Conservation (phyloP, 2,888 invertebrate species). For the Mellilla xanthometata region DNA sequence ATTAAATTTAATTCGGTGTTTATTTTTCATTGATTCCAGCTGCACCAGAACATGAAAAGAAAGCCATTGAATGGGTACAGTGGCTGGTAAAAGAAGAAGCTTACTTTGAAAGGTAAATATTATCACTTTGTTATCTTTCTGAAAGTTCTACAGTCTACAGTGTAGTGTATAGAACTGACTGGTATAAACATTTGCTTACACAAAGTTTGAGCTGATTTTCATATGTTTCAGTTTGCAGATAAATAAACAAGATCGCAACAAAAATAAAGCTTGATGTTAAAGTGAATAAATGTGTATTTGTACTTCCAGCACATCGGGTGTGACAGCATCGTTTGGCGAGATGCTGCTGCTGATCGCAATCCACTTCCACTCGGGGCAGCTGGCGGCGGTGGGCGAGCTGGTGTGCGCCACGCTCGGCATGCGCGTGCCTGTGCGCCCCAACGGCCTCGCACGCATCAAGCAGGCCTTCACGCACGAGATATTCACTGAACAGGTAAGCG, state of each 20-base stretch:
- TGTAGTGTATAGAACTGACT: no score
- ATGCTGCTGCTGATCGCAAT: slow-evolving; percentile 98
- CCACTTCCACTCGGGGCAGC: slow-evolving; percentile 97
- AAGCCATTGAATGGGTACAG: slow-evolving; percentile 95
- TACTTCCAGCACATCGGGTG: slow-evolving; percentile 87
- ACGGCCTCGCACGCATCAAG: slow-evolving; percentile 93
- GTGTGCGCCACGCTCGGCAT: slow-evolving; percentile 97
- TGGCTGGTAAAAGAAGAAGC: slow-evolving; percentile 96
- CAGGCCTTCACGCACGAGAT: slow-evolving; percentile 98
- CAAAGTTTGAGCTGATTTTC: no score
- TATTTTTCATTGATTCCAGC: slow-evolving; percentile 71
- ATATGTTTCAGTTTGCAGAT: no score
- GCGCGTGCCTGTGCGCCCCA: slow-evolving; percentile 94
- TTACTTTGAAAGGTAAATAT: slow-evolving; percentile 91
- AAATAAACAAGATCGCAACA: no score
- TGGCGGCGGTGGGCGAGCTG: slow-evolving; percentile 95
- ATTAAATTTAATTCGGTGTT: not conserved
- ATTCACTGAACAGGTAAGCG: slow-evolving; percentile 96
- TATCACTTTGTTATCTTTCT: no score
- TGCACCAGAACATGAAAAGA: slow-evolving; percentile 90
- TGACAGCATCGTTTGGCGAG: slow-evolving; percentile 95
- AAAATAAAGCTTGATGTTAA: no score
- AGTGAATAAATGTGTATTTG: no score
- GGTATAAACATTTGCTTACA: no score
- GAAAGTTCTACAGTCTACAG: no score